A percentile compares a stretch with the other conserved stretches of the same genome.
phyloP scores from a whole-genome alignment of 1,140 invertebrate species.

The Cotesia vestalis region DNA sequence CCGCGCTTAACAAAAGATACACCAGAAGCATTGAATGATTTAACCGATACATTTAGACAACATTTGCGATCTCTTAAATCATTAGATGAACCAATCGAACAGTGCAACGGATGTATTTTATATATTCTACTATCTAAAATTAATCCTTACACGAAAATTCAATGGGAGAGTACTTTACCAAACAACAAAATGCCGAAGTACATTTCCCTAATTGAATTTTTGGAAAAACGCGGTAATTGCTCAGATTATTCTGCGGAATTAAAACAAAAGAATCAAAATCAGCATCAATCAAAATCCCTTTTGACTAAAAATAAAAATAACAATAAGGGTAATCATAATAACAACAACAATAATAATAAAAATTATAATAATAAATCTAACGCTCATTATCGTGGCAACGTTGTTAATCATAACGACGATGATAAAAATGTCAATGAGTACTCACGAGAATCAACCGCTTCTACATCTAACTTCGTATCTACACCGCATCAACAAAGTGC shows the following conservation, averaged over 20 bases:
- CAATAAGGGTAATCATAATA: too few species aligned
- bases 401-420: not conserved
- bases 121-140: conserved; percentile 33
- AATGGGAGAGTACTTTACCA: conserved; percentile 28
- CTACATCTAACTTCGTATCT: not conserved
- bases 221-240: conserved; percentile 21
- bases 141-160: not conserved
- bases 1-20: conserved; percentile 40
- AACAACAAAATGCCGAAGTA: conserved; percentile 24
- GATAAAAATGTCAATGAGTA: too few species aligned
- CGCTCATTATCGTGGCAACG: too few species aligned
- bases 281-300: too few species aligned
- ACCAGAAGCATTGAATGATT: conserved; percentile 30
- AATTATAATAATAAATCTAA: too few species aligned
- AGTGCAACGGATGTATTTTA: conserved; percentile 42
- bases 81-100: conserved; percentile 30
- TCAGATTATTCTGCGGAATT: not conserved
- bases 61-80: conserved; percentile 39
- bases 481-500: not conserved
- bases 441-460: not conserved
- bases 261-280: not conserved
- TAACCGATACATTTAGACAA: conserved; percentile 37
- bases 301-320: too few species aligned
- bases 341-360: too few species aligned
- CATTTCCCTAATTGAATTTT: conserved; percentile 12